phyloP scores from a whole-genome alignment of 2,797 vertebrate species.

The Sebastes vulpes region DNA sequence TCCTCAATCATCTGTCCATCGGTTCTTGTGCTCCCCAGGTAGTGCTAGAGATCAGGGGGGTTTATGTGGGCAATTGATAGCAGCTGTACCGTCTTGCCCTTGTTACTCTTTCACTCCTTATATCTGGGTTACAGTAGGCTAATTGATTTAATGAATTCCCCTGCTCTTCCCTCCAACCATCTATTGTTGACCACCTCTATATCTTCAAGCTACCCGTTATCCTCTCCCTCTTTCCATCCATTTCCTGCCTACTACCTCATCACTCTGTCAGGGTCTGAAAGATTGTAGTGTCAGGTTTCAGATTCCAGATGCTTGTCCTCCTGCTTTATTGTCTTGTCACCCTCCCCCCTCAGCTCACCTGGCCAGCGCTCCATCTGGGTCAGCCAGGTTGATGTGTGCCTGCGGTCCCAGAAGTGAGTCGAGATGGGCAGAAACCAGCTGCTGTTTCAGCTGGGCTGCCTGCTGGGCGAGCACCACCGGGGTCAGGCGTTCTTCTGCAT shows the following conservation, averaged over 20 bases:
- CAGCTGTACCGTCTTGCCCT: background rate
- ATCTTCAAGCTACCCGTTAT: background rate
- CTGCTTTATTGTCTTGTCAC: background rate
- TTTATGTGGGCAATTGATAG: slow-evolving; percentile 15
- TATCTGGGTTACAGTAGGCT: background rate
- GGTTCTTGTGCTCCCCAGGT: background rate
- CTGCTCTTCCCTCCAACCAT: background rate
- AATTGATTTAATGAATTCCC: background rate
- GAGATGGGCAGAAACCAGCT: slow-evolving; percentile 92
- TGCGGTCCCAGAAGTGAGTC: slow-evolving; percentile 91
- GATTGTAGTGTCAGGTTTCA: background rate
- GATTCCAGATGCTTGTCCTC: background rate
- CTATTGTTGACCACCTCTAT: background rate
- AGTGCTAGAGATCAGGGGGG: background rate
- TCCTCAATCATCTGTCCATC: background rate
- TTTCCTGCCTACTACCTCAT: background rate
- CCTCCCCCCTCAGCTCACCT: slow-evolving; percentile 83
- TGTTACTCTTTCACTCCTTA: background rate
- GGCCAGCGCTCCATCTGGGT: slow-evolving; percentile 93
- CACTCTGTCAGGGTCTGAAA: slow-evolving; percentile 5
- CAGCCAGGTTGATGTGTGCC: slow-evolving; percentile 92
- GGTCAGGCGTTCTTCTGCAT: slow-evolving; percentile 92
- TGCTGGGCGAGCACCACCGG: slow-evolving; percentile 93
- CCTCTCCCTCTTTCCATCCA: background rate
- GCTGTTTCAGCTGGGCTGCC: slow-evolving; percentile 92